These are phyloP conservation scores for Meta bourneti DNA, from an alignment of 2,888 invertebrate genomes.

Conservation along the genomic window DNA sequence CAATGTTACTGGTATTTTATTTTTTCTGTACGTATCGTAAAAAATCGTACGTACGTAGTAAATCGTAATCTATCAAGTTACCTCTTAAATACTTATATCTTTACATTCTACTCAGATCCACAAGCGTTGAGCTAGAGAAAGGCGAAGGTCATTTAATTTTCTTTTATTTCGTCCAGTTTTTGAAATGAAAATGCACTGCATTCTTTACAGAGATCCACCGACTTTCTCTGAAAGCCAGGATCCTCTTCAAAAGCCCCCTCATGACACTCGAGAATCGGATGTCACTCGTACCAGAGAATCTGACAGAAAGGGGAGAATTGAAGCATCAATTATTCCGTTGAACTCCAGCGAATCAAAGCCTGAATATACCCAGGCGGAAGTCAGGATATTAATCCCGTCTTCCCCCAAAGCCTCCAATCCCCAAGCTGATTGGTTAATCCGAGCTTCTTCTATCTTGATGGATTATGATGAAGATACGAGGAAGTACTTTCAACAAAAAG, in stretches of 20 bases:
- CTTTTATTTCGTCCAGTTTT: too few relatives aligned
- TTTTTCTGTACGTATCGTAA: too few relatives aligned
- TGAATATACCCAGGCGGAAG: conserved; percentile 39
- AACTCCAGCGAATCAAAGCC: neutral
- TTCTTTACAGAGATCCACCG: neutral
- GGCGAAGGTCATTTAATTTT: too few relatives aligned
- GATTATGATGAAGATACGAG: conserved; percentile 62
- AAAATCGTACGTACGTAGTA: too few relatives aligned
- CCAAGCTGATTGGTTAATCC: conserved; percentile 25
- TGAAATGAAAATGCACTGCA: neutral
- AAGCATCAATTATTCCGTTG: conserved; percentile 34
- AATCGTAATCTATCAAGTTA: too few relatives aligned
- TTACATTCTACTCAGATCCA: too few relatives aligned
- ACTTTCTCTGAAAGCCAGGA: neutral
- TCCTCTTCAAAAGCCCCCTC: neutral
- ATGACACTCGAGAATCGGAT: neutral
- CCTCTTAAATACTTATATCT: too few relatives aligned
- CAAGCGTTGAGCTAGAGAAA: too few relatives aligned
- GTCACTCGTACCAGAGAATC: neutral
- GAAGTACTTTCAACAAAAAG: neutral
- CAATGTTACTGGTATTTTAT: too few relatives aligned
- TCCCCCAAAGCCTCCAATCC: neutral
- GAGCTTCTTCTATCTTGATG: conserved; percentile 62
- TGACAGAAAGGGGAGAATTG: conserved; percentile 6
- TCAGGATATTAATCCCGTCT: conserved; percentile 24